Evolutionary conservation across 2,888 invertebrate genomes (phyloP), one percentile per base, ranked within the genome.

Genomic region (Sceliomorpha sp.): DNA sequence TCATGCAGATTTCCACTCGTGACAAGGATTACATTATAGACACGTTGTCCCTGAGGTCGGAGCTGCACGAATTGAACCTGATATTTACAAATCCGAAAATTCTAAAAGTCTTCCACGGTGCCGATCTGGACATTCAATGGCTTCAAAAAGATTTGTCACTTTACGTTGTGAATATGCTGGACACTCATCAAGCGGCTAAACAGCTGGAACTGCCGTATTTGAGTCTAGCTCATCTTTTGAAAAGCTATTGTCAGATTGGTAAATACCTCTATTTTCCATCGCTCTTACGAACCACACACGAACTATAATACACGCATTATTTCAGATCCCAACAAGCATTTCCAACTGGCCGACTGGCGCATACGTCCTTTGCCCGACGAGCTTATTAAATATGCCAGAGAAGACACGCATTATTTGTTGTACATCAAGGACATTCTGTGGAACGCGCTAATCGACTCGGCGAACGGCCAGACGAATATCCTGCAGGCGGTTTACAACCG

Each of bases 101-200:
- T 77, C 87, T 98, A 0, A 99, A 99, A 91, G 97, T 98, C 2
- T 94, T 99, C 75, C 99, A 99, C 84, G 99, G 99, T 6, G 95
- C 97, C 0, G 94, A 95, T 91, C 99, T 10, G 89, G 59, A 70
- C 14, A 53, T 70, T 9, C 53, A 93, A 24, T 99, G 99, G 99
- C 89, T 99, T 20, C 99, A 99, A 87, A 91, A 97, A 9, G 99
- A 99, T 90, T 92, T 99, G 55, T 95, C 97, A 0, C 85, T 99
- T 1, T 99, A 99, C 85, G 89, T 99, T 1, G 98, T 99, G 0
- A 98, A 98, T 75, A 92, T 99, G 93, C 98, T 99, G 86, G 99
- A 99, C 88, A 99, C 99, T 0, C 93, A 96, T 83, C 94, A 95
- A 83, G 98, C 98, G 0, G 94, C 96, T 0, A 92, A 93, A 72